Evolutionary conservation across 2,888 invertebrate species (phyloP).

Genomic region (Camponotus fellah): DNA sequence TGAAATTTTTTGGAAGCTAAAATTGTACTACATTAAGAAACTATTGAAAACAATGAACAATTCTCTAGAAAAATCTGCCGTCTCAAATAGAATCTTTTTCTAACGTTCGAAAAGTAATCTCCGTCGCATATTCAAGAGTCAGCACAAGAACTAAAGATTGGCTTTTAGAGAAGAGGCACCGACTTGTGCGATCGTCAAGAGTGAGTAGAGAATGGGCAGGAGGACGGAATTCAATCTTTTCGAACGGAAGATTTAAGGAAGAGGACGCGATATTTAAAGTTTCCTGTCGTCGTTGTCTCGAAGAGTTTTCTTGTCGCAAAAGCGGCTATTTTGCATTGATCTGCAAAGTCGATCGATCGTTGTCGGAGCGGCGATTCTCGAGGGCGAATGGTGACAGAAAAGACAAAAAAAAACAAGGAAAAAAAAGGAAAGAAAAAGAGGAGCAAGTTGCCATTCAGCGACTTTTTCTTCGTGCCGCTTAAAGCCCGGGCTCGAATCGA

Average conservation of each 20-base stretch:
- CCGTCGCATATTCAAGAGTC: constrained; percentile 23
- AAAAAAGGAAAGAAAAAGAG: not conserved
- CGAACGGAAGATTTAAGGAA: constrained; percentile 43
- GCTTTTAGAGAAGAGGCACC: constrained; percentile 19
- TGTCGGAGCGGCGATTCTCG: constrained; percentile 10
- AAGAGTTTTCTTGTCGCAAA: constrained; percentile 39
- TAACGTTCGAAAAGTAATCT: constrained; percentile 10
- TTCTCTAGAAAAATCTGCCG: not conserved
- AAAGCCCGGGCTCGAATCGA: constrained; percentile 53
- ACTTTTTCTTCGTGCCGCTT: constrained; percentile 46
- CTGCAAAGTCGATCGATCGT: constrained; percentile 33
- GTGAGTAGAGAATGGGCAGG: constrained; percentile 25
- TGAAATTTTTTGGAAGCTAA: not conserved
- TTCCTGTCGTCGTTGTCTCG: constrained; percentile 48
- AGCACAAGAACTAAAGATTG: constrained; percentile 26
- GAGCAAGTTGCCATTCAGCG: constrained; percentile 33
- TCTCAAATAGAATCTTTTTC: not conserved
- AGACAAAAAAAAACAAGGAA: not conserved
- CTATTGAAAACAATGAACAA: not conserved
- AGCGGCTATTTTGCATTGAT: constrained; percentile 52
- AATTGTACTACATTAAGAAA: not conserved
- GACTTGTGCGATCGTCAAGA: constrained; percentile 24
- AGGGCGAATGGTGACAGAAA: constrained; percentile 25
- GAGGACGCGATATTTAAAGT: constrained; percentile 51
- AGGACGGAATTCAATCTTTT: constrained; percentile 44